Evolutionary conservation across 1,140 invertebrate genomes (phyloP).

Genomic region (Bombus impatiens): DNA sequence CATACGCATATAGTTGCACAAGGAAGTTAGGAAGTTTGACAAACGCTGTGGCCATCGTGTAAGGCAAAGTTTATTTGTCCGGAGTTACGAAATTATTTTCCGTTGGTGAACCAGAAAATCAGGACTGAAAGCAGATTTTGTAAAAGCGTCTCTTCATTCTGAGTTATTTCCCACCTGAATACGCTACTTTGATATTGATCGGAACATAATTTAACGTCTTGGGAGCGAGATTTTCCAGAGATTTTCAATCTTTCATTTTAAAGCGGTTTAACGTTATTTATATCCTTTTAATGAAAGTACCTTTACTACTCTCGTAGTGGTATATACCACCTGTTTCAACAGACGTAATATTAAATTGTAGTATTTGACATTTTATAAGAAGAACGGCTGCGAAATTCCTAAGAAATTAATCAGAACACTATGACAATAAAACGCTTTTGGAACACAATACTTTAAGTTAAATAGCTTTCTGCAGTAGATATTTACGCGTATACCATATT

Average conservation of each 20-base stretch:
- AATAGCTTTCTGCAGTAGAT: not conserved
- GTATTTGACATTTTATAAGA: not conserved
- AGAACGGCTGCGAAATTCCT: not conserved
- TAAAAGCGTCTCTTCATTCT: not conserved
- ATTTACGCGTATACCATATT: not conserved
- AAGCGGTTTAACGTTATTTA: conserved; percentile 6
- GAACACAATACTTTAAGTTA: not conserved
- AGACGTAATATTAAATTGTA: not conserved
- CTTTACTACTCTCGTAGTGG: too few species aligned
- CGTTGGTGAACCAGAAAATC: conserved; percentile 7
- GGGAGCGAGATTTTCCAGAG: not conserved
- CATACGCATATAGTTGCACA: not conserved
- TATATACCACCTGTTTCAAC: not conserved
- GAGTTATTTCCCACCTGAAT: conserved; percentile 14
- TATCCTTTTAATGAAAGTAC: not conserved
- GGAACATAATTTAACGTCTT: conserved; percentile 3
- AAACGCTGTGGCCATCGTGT: not conserved
- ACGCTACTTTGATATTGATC: conserved; percentile 8
- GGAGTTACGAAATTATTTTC: conserved; percentile 19
- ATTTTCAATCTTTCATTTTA: conserved; percentile 10
- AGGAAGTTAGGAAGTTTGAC: not conserved
- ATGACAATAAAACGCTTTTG: not conserved
- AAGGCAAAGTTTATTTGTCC: conserved; percentile 14
- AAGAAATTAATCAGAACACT: not conserved
- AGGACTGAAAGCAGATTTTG: conserved; percentile 8